These are phyloP conservation scores for Cottoperca gobio DNA, from an alignment of 2,797 vertebrate species.

Conservation along the genomic window DNA sequence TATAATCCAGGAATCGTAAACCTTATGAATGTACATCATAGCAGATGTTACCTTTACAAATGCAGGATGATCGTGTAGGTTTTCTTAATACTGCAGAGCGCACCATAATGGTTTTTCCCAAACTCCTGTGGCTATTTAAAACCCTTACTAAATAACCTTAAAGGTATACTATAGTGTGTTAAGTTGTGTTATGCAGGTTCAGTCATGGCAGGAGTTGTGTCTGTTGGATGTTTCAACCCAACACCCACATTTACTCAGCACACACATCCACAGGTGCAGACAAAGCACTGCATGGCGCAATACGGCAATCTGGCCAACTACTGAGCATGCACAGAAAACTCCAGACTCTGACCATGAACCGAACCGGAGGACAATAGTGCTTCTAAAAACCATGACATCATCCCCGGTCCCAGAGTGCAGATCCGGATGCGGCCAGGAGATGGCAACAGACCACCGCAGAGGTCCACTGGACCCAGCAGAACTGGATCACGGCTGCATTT, in stretches of 20 bases:
- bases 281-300: slow-evolving; percentile 68
- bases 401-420: slow-evolving; percentile 43
- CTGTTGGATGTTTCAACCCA: background rate
- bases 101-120: background rate
- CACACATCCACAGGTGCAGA: slow-evolving; percentile 55
- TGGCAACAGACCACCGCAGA: slow-evolving; percentile 61
- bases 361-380: slow-evolving; percentile 75
- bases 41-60: background rate
- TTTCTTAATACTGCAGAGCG: slow-evolving; percentile 23
- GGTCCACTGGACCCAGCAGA: slow-evolving; percentile 33
- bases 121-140: background rate
- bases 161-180: background rate
- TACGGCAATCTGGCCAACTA: slow-evolving; percentile 64
- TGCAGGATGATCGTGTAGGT: background rate
- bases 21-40: background rate
- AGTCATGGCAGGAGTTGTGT: background rate
- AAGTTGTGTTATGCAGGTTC: slow-evolving; percentile 2
- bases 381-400: slow-evolving; percentile 80
- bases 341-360: slow-evolving; percentile 71
- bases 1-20: background rate
- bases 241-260: background rate
- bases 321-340: slow-evolving; percentile 78
- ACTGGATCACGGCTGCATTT: slow-evolving; percentile 64
- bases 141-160: background rate
- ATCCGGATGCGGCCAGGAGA: slow-evolving; percentile 51